These are phyloP conservation scores for Actinia tenebrosa DNA, from an alignment of 64 coral and sea anemone species.

Conservation along the genomic window DNA sequence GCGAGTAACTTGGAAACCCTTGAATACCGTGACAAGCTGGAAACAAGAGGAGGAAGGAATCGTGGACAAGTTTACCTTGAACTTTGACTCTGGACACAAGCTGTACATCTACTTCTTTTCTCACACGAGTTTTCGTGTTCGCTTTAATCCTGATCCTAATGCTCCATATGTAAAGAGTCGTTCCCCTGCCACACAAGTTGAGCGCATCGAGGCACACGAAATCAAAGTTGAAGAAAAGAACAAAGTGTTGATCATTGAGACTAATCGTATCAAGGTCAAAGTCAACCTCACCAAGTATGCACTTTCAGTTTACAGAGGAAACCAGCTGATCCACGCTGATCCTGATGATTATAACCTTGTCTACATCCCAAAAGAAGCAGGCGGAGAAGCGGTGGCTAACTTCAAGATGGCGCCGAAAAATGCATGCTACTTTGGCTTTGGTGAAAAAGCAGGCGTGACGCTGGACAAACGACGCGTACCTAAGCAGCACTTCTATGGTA, in stretches of 20 bases:
- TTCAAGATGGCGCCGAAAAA: slow-evolving; percentile 67
- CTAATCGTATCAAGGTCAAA: slow-evolving; percentile 39
- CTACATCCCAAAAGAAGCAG: slow-evolving; percentile 20
- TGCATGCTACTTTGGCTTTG: slow-evolving; percentile 72
- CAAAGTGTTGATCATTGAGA: slow-evolving; percentile 27
- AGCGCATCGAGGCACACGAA: slow-evolving; percentile 59
- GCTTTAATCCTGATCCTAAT: slow-evolving; percentile 60
- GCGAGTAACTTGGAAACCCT: slow-evolving; percentile 30
- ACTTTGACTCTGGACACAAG: slow-evolving; percentile 47
- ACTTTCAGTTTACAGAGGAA: slow-evolving; percentile 57
- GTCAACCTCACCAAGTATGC: slow-evolving; percentile 52
- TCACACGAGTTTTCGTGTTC: slow-evolving; percentile 54
- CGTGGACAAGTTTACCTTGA: slow-evolving; percentile 65
- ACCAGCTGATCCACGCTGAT: slow-evolving; percentile 62
- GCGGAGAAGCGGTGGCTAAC: slow-evolving; percentile 52
- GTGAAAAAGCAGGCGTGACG: slow-evolving; percentile 62
- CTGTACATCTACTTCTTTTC: slow-evolving; percentile 60
- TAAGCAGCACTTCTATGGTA: slow-evolving; percentile 79
- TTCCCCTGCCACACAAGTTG: slow-evolving; percentile 65
- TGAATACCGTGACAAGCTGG: slow-evolving; percentile 51
- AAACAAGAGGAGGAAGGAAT: slow-evolving; percentile 63
- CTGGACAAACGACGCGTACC: slow-evolving; percentile 63
- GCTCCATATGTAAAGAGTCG: slow-evolving; percentile 58
- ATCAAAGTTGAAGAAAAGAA: slow-evolving; percentile 35
- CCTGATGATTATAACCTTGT: slow-evolving; percentile 59